phyloP scores from a whole-genome alignment of 2,113 vertebrate species.

The Uria lomvia region DNA sequence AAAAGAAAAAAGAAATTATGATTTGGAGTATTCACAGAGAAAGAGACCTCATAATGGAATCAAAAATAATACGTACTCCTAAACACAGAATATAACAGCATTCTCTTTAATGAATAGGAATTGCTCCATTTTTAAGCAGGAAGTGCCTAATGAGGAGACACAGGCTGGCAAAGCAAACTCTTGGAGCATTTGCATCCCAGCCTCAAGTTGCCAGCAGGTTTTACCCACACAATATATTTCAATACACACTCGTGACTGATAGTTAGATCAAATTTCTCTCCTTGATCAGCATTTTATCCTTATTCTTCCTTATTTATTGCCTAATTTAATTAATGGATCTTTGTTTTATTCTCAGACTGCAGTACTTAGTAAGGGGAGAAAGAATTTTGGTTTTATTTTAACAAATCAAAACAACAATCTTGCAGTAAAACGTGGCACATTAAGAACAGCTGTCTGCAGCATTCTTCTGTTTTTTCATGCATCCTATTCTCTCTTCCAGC shows the following conservation, averaged over 20 bases:
- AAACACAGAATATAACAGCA: not conserved
- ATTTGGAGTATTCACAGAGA: not conserved
- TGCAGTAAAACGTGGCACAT: not conserved
- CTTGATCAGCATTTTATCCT: not conserved
- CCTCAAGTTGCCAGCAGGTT: not conserved
- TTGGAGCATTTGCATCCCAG: not conserved
- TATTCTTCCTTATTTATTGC: not conserved
- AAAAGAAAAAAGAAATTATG: not conserved
- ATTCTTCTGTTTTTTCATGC: not conserved
- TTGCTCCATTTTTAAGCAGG: not conserved
- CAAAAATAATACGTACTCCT: not conserved
- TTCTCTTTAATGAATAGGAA: not conserved
- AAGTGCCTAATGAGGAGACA: not conserved
- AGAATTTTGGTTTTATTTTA: not conserved
- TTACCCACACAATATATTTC: not conserved
- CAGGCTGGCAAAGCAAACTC: not conserved
- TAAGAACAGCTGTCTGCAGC: not conserved
- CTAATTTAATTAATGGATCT: not conserved
- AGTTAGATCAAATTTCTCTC: not conserved
- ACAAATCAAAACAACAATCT: not conserved
- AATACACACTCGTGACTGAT: not conserved
- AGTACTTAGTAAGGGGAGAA: not conserved
- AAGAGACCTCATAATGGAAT: not conserved
- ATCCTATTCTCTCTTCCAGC: not conserved
- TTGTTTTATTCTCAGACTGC: not conserved